Evolutionary conservation across 2,888 invertebrate genomes (phyloP), one percentile per base, ranked within the genome.

Genomic region (Philereme transversata): DNA sequence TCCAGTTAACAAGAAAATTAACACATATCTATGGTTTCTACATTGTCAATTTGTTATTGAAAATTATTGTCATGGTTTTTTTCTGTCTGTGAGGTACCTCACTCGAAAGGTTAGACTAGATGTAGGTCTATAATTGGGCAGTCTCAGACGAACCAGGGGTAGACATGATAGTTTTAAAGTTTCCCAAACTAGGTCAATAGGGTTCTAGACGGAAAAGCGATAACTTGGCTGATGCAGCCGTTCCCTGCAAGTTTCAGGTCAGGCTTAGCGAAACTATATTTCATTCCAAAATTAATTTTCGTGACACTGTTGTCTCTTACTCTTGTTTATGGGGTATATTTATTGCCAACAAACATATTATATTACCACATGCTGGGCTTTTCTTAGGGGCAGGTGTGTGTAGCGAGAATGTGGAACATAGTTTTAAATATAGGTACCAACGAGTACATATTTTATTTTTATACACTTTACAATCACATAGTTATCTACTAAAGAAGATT

Each of bases 121-220:
- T 22, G 3, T 22, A 22, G 22, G 7, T 40, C 0, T 40, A 38
- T 5, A 51, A 5, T n/a, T 10, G 9, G 44, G 35, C 35, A 51
- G 47, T 22, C 22, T 22, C 22, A 22, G 3, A 22, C 22, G 22
- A 22, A 22, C 22, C 22, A 22, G 22, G 22, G 22, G 22, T 5
- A 47, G 47, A 36, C 33, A 36, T 10, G 49, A 36, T 49, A 49
- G 40, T 9, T 35, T 9, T 33, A 43, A 70, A 72, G 62, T 65
- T 62, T 57, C 49, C 48, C 46, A 63, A 82, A 82, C 69, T 80
- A 67, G 82, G 82, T 79, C 80, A 78, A 77, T 67, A 73, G 70
- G 71, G 72, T 72, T 70, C 57, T 68, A 61, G 54, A 64, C 60
- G 62, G 68, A 67, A 73, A 65, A 71, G 67, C 69, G 75, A 74